A percentile compares a stretch with the other conserved stretches of the same genome.
Conservation (phyloP, 2,888 invertebrate genomes). For the Latheticus oryzae region DNA sequence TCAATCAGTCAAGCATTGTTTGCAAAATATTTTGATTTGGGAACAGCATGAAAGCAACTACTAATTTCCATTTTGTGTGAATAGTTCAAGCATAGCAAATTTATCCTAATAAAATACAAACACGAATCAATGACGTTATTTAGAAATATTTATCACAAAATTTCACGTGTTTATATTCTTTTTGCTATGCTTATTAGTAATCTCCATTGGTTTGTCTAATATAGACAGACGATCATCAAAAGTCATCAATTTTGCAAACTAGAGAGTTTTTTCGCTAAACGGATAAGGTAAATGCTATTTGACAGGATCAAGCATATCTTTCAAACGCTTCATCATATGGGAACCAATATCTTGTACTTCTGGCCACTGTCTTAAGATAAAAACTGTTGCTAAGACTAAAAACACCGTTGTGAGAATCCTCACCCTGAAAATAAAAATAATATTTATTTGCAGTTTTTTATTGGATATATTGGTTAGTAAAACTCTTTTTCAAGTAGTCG, state of each 20-base stretch:
- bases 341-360: conserved; percentile 86
- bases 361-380: conserved; percentile 91
- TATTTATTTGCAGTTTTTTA: too few species aligned
- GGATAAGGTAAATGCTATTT: conserved; percentile 62
- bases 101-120: conserved; percentile 13
- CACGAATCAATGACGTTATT: conserved; percentile 11
- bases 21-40: conserved; percentile 38
- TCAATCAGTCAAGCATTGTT: conserved; percentile 41
- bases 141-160: conserved; percentile 3
- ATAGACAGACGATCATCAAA: conserved; percentile 41
- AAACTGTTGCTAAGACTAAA: conserved; percentile 83
- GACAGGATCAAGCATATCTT: conserved; percentile 77
- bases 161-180: conserved; percentile 4
- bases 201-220: conserved; percentile 24
- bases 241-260: conserved; percentile 47
- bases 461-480: too few species aligned
- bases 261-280: conserved; percentile 50
- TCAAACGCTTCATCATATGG: conserved; percentile 81
- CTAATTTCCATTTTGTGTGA: background rate
- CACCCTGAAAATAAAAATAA: conserved; percentile 73
- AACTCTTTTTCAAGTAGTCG: too few species aligned
- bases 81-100: too few species aligned
- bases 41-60: conserved; percentile 26
- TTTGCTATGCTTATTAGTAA: conserved; percentile 4
- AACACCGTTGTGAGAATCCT: conserved; percentile 87